phyloP scores from a whole-genome alignment of 2,888 invertebrate genomes.

The Melinaea menophilus region DNA sequence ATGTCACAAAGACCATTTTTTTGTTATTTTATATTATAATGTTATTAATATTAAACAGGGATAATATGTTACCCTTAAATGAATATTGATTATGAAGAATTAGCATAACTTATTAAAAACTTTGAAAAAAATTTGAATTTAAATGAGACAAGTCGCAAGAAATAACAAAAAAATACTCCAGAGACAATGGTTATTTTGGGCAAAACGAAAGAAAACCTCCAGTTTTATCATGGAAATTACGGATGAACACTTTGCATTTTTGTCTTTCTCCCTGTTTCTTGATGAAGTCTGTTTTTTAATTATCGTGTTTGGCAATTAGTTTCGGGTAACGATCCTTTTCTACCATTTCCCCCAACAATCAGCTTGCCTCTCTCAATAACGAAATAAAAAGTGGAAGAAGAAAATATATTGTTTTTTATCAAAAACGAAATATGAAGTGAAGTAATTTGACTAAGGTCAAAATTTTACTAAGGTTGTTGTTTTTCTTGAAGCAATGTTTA shows the following conservation, averaged over 20 bases:
- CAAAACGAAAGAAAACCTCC: conserved; percentile 69
- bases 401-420: conserved; percentile 8
- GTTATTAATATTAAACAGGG: too few species aligned
- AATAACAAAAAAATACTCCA: conserved; percentile 63
- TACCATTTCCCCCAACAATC: conserved; percentile 58
- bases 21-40: too few species aligned
- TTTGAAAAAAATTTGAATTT: conserved; percentile 68
- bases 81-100: conserved; percentile 41
- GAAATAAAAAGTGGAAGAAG: conserved; percentile 64
- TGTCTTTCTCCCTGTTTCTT: conserved; percentile 68
- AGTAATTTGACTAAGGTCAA: too few species aligned
- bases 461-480: too few species aligned
- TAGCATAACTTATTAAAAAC: conserved; percentile 76
- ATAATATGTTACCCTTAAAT: too few species aligned
- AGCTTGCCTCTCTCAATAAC: conserved; percentile 73
- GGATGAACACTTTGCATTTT: conserved; percentile 75
- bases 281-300: conserved; percentile 74
- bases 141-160: conserved; percentile 72
- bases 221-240: conserved; percentile 74
- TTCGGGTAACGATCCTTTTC: conserved; percentile 71
- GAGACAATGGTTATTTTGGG: conserved; percentile 75
- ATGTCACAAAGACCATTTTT: too few species aligned
- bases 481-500: too few species aligned
- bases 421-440: too few species aligned
- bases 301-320: conserved; percentile 78